Evolutionary conservation across 2,888 invertebrate species (phyloP).

Genomic region (Leucoptera coffeella): DNA sequence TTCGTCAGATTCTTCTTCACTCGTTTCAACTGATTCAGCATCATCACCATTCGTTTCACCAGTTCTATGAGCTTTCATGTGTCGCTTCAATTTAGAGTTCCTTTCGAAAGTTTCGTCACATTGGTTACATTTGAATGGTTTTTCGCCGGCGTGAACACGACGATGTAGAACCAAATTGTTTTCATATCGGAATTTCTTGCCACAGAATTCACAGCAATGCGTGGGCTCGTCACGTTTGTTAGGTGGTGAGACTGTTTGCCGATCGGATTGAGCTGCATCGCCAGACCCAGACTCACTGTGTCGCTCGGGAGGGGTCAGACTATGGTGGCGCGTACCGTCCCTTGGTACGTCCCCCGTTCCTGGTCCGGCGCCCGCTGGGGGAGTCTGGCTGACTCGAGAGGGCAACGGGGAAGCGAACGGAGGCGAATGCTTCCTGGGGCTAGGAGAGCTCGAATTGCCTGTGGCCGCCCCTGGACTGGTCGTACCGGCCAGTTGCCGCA

Average conservation of each 20-base stretch:
- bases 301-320: constrained; percentile 61
- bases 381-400: constrained; percentile 63
- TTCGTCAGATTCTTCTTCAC: constrained; percentile 72
- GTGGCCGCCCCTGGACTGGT: constrained; percentile 90
- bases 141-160: constrained; percentile 80
- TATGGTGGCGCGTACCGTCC: constrained; percentile 57
- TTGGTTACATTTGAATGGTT: constrained; percentile 83
- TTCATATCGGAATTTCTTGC: constrained; percentile 90
- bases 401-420: constrained; percentile 77
- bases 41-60: constrained; percentile 67
- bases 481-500: constrained; percentile 95
- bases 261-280: constrained; percentile 51
- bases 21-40: constrained; percentile 74
- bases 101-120: constrained; percentile 88
- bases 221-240: constrained; percentile 55
- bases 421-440: constrained; percentile 74
- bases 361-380: constrained; percentile 59
- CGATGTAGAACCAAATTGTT: constrained; percentile 91
- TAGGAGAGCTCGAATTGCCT: constrained; percentile 75
- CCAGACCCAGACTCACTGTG: constrained; percentile 44
- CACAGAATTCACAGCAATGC: constrained; percentile 84
- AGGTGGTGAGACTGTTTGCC: constrained; percentile 62
- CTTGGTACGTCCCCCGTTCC: constrained; percentile 56
- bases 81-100: constrained; percentile 83
- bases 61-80: constrained; percentile 84